phyloP scores from a whole-genome alignment of 2,113 vertebrate species.

The Microcebus ravelobensis region DNA sequence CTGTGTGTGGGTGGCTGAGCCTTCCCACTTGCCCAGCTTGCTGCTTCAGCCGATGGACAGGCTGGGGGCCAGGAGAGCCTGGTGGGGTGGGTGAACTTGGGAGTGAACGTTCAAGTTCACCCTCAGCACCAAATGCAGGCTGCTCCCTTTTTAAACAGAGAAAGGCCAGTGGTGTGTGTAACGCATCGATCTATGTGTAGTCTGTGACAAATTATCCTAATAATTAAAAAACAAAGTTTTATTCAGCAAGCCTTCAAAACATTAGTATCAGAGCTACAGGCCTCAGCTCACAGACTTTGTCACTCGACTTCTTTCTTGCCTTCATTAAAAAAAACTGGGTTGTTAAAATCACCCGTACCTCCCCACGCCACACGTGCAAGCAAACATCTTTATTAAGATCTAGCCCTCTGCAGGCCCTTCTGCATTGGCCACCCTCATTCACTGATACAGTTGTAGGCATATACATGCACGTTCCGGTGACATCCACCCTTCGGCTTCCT shows the following conservation, averaged over 20 bases:
- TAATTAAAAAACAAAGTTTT: background rate
- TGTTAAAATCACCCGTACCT: background rate
- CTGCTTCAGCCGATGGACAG: background rate
- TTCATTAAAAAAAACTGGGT: background rate
- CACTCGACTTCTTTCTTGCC: background rate
- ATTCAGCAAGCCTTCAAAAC: background rate
- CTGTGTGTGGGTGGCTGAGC: background rate
- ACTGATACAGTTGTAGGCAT: accelerated
- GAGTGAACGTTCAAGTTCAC: background rate
- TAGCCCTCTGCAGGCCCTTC: background rate
- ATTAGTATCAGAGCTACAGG: background rate
- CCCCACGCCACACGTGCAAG: background rate
- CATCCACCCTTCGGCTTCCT: background rate
- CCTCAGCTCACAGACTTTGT: background rate
- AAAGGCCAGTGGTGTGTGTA: background rate
- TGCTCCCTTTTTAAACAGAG: background rate
- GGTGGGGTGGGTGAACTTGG: accelerated
- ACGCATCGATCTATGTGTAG: background rate
- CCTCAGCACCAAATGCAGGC: background rate
- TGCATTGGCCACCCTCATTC: accelerated
- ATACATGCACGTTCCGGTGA: background rate
- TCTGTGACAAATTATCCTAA: background rate
- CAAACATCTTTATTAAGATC: background rate
- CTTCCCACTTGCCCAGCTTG: background rate
- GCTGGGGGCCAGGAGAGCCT: background rate